Evolutionary conservation across 2,797 vertebrate species (phyloP).

Genomic region (Periparus ater): DNA sequence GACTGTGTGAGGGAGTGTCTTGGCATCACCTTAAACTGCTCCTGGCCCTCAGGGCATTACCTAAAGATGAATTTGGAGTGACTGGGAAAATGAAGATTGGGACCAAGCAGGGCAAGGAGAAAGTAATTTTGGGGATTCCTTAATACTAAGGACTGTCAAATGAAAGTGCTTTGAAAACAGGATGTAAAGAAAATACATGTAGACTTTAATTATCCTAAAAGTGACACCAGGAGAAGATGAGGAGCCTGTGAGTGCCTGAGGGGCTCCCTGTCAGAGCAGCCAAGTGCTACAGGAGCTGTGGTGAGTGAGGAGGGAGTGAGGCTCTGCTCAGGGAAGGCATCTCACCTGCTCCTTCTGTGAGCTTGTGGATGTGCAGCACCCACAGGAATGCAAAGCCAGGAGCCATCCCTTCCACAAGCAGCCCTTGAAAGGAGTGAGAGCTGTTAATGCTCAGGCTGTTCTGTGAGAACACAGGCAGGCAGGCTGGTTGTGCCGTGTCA

Average conservation of each 20-base stretch:
- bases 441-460: not conserved
- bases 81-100: not conserved
- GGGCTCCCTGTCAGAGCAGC: not conserved
- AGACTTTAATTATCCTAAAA: not conserved
- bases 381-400: not conserved
- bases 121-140: not conserved
- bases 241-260: not conserved
- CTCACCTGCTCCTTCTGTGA: not conserved
- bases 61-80: not conserved
- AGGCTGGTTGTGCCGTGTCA: rapidly evolving
- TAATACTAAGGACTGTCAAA: not conserved
- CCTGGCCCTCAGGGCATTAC: not conserved
- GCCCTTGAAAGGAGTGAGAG: not conserved
- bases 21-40: not conserved
- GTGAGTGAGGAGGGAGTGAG: not conserved
- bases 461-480: not conserved
- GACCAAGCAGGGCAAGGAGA: not conserved
- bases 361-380: rapidly evolving
- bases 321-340: not conserved
- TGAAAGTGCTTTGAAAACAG: not conserved
- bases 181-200: rapidly evolving
- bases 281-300: not conserved
- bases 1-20: not conserved
- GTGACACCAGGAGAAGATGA: not conserved
- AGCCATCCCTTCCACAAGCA: not conserved